Base-by-base conservation (phyloP, 2,113 vertebrate genomes). In the Ciconia boyciana region DNA sequence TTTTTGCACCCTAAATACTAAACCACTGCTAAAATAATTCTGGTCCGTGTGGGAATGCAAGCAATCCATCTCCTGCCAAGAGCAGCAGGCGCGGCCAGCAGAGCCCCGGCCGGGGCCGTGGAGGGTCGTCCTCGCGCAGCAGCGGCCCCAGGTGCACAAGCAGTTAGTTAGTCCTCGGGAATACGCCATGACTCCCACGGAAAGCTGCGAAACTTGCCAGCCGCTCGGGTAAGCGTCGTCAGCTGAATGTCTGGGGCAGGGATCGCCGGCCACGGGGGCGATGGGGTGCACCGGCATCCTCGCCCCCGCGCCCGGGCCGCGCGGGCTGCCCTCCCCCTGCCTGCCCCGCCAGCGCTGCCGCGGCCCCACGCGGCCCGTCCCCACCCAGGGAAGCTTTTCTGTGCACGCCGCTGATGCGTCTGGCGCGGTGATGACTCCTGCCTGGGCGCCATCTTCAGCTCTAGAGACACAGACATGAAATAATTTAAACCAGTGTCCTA, bases 231-330 rank as follows among this genome's bases (percentile, higher is more conserved):
- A 55, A 60, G 39, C 20, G 12, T 10, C 31, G 4, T 13, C 2
- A 5, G 36, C 28, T 21, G 29, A 18, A 19, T 8, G 34, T 3
- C 51, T 9, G 26, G 44, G 69, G 20, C 58, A 49, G n/a, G 43
- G 34, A 6, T 6, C 36, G 87, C 29, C 0, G 2, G 34, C 11
- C 1, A 2, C 14, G 8, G 0, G 8, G 36, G 20, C 3, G 13
- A 4, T 29, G 52, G 44, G 46, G 20, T n/a, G 36, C 39, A 2
- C 34, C 10, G 1, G 65, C 55, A 34, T 6, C 39, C 55, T 43
- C 4, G 2, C 28, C 49, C 17, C 31, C 9, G 20, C 2, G 13
- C 44, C 48, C 16, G 9, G 39, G 51, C 29, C 4, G 25, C 21
- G 11, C 4, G 12, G 44, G 26, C 55, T 77, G 75, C 57, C 46